Conservation (phyloP, 2,113 vertebrate genomes). For the Bubo bubo region DNA sequence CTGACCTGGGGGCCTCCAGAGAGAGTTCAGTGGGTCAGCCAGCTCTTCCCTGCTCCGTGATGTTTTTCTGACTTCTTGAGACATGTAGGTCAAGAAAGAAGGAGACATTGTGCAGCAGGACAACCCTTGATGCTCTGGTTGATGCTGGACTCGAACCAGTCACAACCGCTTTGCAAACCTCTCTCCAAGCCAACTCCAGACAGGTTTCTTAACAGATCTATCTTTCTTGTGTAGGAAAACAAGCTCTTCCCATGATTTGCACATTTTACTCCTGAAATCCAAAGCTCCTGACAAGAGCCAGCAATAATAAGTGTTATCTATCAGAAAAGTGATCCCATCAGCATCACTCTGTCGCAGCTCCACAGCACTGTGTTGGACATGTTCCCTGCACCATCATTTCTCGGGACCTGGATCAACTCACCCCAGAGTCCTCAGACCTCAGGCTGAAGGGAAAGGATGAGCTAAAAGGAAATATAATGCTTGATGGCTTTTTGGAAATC, state of each 20-base stretch:
- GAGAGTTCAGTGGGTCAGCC: background rate
- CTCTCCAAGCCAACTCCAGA: background rate
- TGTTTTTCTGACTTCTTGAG: background rate
- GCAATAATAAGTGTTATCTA: background rate
- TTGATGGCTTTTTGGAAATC: background rate
- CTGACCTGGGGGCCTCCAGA: background rate
- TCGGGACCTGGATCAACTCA: background rate
- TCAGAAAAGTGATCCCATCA: background rate
- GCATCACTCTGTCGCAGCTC: background rate
- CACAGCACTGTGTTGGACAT: background rate
- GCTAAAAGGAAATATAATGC: background rate
- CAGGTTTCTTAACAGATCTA: background rate
- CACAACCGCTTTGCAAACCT: background rate
- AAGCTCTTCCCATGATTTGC: background rate
- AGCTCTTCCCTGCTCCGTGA: background rate
- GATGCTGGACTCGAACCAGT: background rate
- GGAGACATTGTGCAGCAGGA: background rate
- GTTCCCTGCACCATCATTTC: background rate
- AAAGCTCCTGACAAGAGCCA: background rate
- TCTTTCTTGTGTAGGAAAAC: background rate
- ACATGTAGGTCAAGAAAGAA: background rate
- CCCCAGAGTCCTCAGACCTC: background rate
- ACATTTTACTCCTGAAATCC: background rate
- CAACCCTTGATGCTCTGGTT: background rate
- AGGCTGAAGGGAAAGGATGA: background rate